Percentiles rank a stretch among this genome's conserved stretches.
Evolutionary conservation across 2,113 vertebrate genomes (phyloP).

Genomic region (Cyrtonyx montezumae): DNA sequence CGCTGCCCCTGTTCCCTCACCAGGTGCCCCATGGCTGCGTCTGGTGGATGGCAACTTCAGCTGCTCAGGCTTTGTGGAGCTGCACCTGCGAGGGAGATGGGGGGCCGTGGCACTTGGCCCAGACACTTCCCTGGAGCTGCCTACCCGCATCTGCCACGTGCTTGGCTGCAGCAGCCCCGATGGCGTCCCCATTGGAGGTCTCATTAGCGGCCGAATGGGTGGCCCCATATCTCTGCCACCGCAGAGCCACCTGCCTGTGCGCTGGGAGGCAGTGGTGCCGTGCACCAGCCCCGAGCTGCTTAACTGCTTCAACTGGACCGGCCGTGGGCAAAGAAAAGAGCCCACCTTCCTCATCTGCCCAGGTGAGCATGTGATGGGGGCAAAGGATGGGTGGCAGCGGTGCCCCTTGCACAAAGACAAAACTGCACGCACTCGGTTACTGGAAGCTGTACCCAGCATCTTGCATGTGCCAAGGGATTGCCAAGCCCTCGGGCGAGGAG

Average conservation of each 20-base stretch:
- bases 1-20: not conserved
- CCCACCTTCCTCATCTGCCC: constrained; percentile 66
- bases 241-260: not conserved
- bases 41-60: constrained; percentile 17
- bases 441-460: fast-evolving
- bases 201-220: fast-evolving
- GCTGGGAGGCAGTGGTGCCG: constrained; percentile 26
- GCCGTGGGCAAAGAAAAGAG: fast-evolving
- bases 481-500: not conserved
- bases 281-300: fast-evolving
- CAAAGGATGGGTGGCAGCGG: not conserved
- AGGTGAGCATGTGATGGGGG: constrained; percentile 32
- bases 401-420: no score
- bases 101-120: not conserved
- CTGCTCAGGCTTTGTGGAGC: constrained; percentile 63
- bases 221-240: fast-evolving
- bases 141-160: not conserved
- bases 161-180: constrained; percentile 13
- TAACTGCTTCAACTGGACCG: constrained; percentile 39
- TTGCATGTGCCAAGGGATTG: not conserved
- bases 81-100: constrained; percentile 28
- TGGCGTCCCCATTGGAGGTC: no score
- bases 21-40: constrained; percentile 50
- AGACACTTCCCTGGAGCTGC: not conserved
- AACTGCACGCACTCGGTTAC: not conserved